These are phyloP conservation scores for Ammodytes marinus DNA, from an alignment of 2,113 vertebrate species.

Conservation along the genomic window DNA sequence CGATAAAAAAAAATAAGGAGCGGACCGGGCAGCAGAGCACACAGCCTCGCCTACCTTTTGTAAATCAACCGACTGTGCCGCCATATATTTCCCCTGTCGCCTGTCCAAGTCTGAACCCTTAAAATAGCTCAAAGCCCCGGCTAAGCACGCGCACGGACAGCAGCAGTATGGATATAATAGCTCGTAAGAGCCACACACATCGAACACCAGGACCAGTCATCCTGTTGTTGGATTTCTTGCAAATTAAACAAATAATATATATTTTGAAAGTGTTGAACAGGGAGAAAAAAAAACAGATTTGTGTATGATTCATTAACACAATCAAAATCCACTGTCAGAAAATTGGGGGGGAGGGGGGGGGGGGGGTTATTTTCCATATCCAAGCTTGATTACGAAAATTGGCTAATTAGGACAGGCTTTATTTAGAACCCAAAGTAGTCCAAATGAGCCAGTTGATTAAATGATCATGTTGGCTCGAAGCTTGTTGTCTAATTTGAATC, in stretches of 20 bases:
- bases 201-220: too few species aligned
- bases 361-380: constrained; percentile 26
- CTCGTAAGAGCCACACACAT: constrained; percentile 43
- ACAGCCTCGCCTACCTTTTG: constrained; percentile 45
- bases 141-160: constrained; percentile 54
- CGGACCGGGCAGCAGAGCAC: constrained; percentile 49
- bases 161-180: constrained; percentile 61
- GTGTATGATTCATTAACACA: background rate
- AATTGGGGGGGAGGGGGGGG: too few species aligned
- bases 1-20: constrained; percentile 35
- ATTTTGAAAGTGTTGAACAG: too few species aligned
- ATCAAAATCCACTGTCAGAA: background rate
- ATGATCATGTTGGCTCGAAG: background rate
- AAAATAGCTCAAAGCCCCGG: constrained; percentile 71
- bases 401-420: constrained; percentile 5
- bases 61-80: constrained; percentile 65
- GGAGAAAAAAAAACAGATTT: background rate
- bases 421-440: constrained; percentile 10
- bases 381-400: constrained; percentile 28
- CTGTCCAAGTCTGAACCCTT: constrained; percentile 71
- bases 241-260: too few species aligned
- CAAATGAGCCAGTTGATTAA: background rate
- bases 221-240: too few species aligned
- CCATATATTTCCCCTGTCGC: constrained; percentile 69
- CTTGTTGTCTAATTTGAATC: background rate